Percentiles rank a stretch among this genome's conserved stretches.
Evolutionary conservation across 92 coral and sea anemone genomes (phyloP).

Genomic region (Chrysogorgia sp.): DNA sequence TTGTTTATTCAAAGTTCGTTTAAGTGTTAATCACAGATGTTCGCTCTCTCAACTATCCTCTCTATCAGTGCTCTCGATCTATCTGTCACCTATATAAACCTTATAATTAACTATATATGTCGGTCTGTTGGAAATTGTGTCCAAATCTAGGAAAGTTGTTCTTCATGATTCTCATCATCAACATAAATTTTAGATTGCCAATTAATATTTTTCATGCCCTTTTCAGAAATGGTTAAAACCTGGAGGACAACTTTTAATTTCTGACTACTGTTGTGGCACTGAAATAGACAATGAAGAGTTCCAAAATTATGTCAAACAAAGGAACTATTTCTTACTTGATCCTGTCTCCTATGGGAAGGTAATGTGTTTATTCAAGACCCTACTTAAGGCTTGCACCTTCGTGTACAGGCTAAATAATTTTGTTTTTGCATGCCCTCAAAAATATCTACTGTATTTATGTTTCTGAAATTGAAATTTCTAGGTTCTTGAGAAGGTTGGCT

Average conservation of each 20-base stretch:
- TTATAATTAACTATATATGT: too few relatives aligned
- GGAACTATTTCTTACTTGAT: conserved; percentile 72
- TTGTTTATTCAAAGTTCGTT: too few relatives aligned
- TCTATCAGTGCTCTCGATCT: too few relatives aligned
- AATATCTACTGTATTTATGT: neutral
- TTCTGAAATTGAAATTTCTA: neutral
- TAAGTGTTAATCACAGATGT: too few relatives aligned
- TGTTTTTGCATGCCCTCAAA: neutral
- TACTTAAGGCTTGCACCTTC: too few relatives aligned
- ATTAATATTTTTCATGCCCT: neutral
- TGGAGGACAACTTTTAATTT: conserved; percentile 88
- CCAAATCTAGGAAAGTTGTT: too few relatives aligned
- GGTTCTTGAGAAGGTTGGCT: conserved; percentile 81
- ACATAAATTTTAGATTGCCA: too few relatives aligned
- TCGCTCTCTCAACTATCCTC: too few relatives aligned
- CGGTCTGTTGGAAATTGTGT: too few relatives aligned
- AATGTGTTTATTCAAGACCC: neutral
- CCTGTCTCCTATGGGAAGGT: conserved; percentile 93
- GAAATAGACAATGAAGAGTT: conserved; percentile 69
- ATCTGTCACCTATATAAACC: too few relatives aligned
- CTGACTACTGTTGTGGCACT: conserved; percentile 83
- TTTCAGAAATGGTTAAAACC: conserved; percentile 96
- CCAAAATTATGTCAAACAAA: conserved; percentile 78
- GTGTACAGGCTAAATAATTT: too few relatives aligned
- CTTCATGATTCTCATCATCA: too few relatives aligned